These are phyloP conservation scores for Baryphthengus martii DNA, from an alignment of 2,113 vertebrate species.

Conservation along the genomic window DNA sequence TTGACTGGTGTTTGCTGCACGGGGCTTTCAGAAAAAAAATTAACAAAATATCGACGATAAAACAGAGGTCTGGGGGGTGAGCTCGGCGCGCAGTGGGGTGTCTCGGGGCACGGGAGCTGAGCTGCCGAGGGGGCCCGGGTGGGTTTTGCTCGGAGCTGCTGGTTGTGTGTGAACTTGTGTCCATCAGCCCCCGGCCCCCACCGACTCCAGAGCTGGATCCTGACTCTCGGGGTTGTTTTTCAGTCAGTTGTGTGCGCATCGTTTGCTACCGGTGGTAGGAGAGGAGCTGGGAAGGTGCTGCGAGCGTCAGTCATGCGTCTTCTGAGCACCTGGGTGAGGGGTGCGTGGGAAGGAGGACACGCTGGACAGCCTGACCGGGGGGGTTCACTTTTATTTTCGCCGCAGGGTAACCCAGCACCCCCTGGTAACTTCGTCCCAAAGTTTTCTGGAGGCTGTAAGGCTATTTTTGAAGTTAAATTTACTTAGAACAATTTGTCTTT, in stretches of 20 bases:
- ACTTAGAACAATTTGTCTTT: neutral
- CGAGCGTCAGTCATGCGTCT: neutral
- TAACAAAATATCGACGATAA: neutral
- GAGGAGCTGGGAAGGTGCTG: neutral
- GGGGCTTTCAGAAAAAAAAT: neutral
- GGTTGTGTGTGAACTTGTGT: neutral
- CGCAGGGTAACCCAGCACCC: neutral
- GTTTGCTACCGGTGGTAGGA: neutral
- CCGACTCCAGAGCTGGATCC: neutral
- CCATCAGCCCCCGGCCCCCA: neutral
- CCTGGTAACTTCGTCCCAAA: neutral
- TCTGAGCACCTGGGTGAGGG: neutral
- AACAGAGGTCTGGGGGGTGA: neutral
- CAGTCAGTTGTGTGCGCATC: neutral
- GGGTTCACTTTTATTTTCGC: neutral
- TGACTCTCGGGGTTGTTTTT: neutral
- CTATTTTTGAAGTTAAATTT: neutral
- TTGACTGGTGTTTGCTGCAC: slow-evolving; percentile 15
- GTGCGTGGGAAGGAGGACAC: neutral
- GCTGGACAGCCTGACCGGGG: neutral
- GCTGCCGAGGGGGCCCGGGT: neutral
- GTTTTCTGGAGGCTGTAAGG: neutral
- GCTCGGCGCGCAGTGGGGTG: accelerated
- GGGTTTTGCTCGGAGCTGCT: neutral
- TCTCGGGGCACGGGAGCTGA: accelerated